Percentiles rank a stretch among this genome's conserved stretches.
Conservation (phyloP, 2,888 invertebrate genomes). For the Stenodema calcarata region DNA sequence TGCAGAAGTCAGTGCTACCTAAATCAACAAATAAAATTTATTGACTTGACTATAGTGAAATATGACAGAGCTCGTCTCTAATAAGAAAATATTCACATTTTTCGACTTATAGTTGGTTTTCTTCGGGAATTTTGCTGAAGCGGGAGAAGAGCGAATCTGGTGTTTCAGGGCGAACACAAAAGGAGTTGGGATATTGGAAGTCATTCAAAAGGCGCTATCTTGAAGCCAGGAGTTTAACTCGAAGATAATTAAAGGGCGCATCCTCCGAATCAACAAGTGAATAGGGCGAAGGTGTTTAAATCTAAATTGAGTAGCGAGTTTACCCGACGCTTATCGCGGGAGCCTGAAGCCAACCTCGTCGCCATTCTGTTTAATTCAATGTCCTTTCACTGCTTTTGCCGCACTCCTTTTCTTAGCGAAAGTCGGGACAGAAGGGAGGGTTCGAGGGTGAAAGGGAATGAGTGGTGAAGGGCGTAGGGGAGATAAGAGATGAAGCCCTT, state of each 20-base stretch:
- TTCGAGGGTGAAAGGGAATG: neutral
- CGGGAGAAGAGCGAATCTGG: too few relatives aligned
- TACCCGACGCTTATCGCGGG: conserved; percentile 29
- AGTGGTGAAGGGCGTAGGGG: neutral
- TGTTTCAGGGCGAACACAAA: too few relatives aligned
- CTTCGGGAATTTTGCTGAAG: too few relatives aligned
- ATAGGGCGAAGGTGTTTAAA: conserved; percentile 38
- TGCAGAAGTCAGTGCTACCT: too few relatives aligned
- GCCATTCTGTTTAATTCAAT: conserved; percentile 36
- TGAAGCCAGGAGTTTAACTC: neutral
- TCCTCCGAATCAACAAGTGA: conserved; percentile 38
- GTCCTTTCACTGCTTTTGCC: neutral
- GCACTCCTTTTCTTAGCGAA: neutral
- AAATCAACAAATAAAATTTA: too few relatives aligned
- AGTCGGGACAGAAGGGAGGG: neutral
- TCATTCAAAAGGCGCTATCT: neutral
- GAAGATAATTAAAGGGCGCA: conserved; percentile 28
- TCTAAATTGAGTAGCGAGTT: conserved; percentile 44
- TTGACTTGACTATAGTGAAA: too few relatives aligned
- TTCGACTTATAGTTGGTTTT: too few relatives aligned
- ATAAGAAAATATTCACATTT: too few relatives aligned
- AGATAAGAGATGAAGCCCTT: neutral
- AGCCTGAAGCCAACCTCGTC: neutral
- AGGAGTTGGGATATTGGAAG: neutral
- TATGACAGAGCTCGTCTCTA: too few relatives aligned